Percentiles rank a stretch among this genome's conserved stretches.
These are phyloP conservation scores for Ciconia maguari DNA, from an alignment of 2,113 vertebrate species.

Conservation along the genomic window DNA sequence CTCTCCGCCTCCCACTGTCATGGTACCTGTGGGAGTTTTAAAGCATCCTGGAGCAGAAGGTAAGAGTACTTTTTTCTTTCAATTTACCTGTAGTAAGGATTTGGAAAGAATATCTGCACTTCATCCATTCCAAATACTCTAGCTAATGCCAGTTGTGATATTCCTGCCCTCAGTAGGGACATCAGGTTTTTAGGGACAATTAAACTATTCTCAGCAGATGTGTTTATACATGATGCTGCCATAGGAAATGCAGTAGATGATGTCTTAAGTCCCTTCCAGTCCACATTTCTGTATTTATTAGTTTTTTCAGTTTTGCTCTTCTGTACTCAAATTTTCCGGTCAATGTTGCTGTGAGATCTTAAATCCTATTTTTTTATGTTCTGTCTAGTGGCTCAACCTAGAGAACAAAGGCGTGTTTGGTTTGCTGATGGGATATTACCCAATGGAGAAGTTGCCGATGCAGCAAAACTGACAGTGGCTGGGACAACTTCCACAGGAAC, in stretches of 20 bases:
- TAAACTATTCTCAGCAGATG: neutral
- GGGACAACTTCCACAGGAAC: constrained; percentile 80
- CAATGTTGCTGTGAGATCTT: neutral
- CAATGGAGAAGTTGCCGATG: constrained; percentile 91
- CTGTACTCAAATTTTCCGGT: neutral
- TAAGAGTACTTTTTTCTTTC: constrained; percentile 60
- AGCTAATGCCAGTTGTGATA: neutral
- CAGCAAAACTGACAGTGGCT: constrained; percentile 82
- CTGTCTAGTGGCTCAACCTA: constrained; percentile 78
- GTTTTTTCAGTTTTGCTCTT: neutral
- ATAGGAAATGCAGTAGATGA: neutral
- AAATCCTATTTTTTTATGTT: neutral
- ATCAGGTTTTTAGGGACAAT: neutral
- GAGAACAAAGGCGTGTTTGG: constrained; percentile 96
- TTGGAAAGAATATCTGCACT: neutral
- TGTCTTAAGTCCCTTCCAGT: neutral
- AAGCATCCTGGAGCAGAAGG: constrained; percentile 93
- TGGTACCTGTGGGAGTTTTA: constrained; percentile 97
- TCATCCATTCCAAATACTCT: neutral
- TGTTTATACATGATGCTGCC: neutral
- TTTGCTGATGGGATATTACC: constrained; percentile 95
- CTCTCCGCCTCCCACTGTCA: constrained; percentile 96
- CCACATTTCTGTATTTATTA: neutral
- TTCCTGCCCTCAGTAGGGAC: neutral
- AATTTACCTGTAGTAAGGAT: constrained; percentile 23